Evolutionary conservation across 1,140 invertebrate species (phyloP).

Genomic region (Anoplophora glabripennis): DNA sequence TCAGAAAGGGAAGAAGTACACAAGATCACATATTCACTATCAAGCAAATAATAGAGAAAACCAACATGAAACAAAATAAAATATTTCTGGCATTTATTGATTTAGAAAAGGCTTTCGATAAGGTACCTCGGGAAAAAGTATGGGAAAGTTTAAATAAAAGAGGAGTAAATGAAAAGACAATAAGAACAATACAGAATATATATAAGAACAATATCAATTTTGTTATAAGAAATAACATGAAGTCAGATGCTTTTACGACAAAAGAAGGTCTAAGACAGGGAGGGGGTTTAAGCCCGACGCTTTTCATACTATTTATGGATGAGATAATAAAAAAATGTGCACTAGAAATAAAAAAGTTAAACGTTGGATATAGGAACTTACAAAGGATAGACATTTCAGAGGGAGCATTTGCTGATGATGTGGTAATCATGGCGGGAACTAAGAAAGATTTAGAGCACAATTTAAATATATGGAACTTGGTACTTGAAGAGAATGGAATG

Average conservation of each 20-base stretch:
- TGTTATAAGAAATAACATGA: background rate
- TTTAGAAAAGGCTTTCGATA: background rate
- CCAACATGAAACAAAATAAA: background rate
- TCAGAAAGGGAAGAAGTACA: background rate
- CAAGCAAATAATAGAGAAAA: background rate
- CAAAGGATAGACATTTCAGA: background rate
- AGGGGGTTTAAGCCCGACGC: background rate
- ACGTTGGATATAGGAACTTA: background rate
- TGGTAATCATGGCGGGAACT: background rate
- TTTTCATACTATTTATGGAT: background rate
- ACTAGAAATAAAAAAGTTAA: background rate
- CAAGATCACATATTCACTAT: background rate
- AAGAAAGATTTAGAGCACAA: background rate
- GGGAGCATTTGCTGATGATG: background rate
- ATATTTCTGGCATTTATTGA: background rate
- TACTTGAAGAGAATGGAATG: too few relatives aligned
- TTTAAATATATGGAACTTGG: background rate
- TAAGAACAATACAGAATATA: background rate
- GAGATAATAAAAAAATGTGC: conserved; percentile 1
- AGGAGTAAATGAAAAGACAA: background rate
- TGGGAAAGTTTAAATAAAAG: background rate
- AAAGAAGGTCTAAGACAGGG: background rate
- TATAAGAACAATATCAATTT: background rate
- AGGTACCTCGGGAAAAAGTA: background rate
- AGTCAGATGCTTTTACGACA: background rate